Evolutionary conservation across 1,140 invertebrate genomes (phyloP).

Genomic region (Cydia splendana): DNA sequence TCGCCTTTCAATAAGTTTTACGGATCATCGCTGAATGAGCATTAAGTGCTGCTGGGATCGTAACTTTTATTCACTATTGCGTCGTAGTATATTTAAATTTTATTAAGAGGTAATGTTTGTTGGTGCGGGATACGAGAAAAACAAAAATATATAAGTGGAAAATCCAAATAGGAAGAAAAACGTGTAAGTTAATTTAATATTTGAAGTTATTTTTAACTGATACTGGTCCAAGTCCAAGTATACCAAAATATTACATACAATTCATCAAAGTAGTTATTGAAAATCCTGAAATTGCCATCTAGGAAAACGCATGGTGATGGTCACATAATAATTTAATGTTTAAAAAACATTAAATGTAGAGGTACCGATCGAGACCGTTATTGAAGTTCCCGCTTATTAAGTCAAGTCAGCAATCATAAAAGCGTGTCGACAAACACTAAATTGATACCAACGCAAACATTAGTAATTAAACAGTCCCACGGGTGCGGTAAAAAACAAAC

Average conservation of each 20-base stretch:
- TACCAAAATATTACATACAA: no score
- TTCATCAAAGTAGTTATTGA: no score
- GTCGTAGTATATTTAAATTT: background rate
- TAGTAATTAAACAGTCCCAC: slow-evolving; percentile 70
- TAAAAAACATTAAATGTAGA: background rate
- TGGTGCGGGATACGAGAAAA: no score
- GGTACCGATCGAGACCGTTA: background rate
- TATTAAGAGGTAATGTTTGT: no score
- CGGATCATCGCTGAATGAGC: slow-evolving; percentile 47
- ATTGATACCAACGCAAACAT: slow-evolving; percentile 49
- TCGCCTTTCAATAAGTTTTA: slow-evolving; percentile 53
- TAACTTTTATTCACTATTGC: background rate
- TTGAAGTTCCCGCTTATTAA: slow-evolving; percentile 32
- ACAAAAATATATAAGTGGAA: no score
- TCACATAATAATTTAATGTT: background rate
- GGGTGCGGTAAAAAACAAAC: slow-evolving; percentile 57
- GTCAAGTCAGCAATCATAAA: slow-evolving; percentile 29
- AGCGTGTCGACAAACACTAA: slow-evolving; percentile 20
- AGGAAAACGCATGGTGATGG: background rate
- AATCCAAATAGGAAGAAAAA: no score
- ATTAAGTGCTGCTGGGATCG: slow-evolving; percentile 31
- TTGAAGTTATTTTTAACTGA: no score
- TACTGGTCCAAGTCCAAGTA: no score
- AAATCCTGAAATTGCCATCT: no score
- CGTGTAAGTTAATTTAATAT: no score